These are phyloP conservation scores for Pyrrhia umbra DNA, from an alignment of 2,888 invertebrate genomes.

Conservation along the genomic window DNA sequence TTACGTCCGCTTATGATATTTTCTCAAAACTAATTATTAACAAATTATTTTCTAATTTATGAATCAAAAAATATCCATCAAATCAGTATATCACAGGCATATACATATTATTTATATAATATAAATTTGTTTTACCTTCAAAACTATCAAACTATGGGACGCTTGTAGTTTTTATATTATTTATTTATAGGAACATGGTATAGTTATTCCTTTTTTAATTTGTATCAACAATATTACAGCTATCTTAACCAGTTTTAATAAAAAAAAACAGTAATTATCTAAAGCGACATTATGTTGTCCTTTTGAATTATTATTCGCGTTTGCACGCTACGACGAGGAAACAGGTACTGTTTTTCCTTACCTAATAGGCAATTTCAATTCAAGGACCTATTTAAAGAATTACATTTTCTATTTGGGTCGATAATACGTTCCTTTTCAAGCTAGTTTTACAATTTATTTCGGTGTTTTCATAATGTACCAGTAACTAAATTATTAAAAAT, in stretches of 20 bases:
- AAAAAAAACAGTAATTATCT: background rate
- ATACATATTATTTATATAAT: conserved; percentile 60
- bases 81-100: conserved; percentile 75
- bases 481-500: background rate
- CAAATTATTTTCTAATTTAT: conserved; percentile 56
- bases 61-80: conserved; percentile 62
- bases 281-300: background rate
- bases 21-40: conserved; percentile 48
- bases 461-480: background rate
- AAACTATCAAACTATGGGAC: conserved; percentile 32
- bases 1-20: conserved; percentile 16
- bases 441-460: background rate
- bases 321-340: background rate
- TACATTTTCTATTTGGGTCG: background rate
- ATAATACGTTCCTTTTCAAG: background rate
- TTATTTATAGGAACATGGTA: background rate
- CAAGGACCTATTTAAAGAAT: background rate
- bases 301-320: background rate
- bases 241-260: background rate
- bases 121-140: conserved; percentile 49
- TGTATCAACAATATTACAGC: background rate
- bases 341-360: conserved; percentile 1
- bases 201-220: conserved; percentile 5
- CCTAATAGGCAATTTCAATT: background rate
- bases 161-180: conserved; percentile 41